Conservation (phyloP, 1,140 invertebrate genomes). For the Euura lappo region DNA sequence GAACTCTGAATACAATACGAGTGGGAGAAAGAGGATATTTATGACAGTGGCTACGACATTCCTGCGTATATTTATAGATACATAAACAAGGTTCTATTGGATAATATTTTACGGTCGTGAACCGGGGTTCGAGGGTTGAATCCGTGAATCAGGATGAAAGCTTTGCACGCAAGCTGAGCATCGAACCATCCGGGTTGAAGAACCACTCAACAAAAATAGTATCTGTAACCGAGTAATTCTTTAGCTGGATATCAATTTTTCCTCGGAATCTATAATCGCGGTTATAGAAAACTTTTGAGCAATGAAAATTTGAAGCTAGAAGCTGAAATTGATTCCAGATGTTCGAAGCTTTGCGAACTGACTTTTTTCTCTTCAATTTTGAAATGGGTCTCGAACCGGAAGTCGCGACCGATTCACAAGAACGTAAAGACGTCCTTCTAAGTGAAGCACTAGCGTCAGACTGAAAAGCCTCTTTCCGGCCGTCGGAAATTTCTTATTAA, state of each 20-base stretch:
- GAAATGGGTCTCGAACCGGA: no score
- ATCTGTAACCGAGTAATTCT: not conserved
- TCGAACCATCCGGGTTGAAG: not conserved
- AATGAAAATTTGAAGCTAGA: no score
- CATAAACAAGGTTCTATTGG: not conserved
- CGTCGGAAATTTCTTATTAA: constrained; percentile 9
- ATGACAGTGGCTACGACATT: not conserved
- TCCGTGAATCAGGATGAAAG: not conserved
- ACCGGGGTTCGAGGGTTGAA: not conserved
- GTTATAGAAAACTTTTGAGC: no score
- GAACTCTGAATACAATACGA: not conserved
- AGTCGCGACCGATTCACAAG: no score
- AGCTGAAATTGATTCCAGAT: no score
- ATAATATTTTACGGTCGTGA: not conserved
- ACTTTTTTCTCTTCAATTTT: no score
- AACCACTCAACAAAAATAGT: not conserved
- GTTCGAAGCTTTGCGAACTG: no score
- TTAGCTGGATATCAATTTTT: not conserved
- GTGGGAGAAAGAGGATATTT: not conserved
- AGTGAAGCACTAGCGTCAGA: not conserved
- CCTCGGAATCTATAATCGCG: not conserved
- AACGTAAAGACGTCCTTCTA: not conserved
- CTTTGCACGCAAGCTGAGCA: not conserved
- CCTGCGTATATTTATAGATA: constrained; percentile 2
- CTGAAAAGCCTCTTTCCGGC: constrained; percentile 8